phyloP scores from a whole-genome alignment of 1,140 invertebrate genomes.

The Amyelois transitella region DNA sequence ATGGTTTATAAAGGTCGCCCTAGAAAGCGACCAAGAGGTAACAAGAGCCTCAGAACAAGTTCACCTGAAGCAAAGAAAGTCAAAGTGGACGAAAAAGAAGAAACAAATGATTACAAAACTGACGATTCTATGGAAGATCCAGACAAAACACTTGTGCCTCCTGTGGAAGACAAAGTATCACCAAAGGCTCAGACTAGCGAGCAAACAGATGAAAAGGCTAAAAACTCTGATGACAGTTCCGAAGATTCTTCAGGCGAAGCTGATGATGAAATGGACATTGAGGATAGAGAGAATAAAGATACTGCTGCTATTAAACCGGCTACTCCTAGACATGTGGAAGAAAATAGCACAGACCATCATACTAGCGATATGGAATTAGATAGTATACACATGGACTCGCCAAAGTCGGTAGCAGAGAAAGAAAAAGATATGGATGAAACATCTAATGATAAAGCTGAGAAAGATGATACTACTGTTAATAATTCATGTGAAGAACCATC shows the following conservation, averaged over 20 bases:
- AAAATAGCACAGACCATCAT: constrained; percentile 59
- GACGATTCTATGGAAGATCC: constrained; percentile 40
- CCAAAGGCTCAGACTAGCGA: constrained; percentile 35
- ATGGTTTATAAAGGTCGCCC: constrained; percentile 41
- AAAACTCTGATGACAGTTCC: constrained; percentile 68
- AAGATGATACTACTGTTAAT: constrained; percentile 23
- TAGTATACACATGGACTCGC: constrained; percentile 67
- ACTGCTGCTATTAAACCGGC: constrained; percentile 48
- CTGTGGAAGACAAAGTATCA: constrained; percentile 18
- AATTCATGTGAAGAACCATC: constrained; percentile 25
- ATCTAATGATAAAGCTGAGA: constrained; percentile 31
- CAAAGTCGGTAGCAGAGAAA: constrained; percentile 62
- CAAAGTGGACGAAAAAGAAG: constrained; percentile 35
- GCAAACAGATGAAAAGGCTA: constrained; percentile 71
- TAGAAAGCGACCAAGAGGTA: constrained; percentile 39
- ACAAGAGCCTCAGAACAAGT: constrained; percentile 24
- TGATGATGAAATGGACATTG: constrained; percentile 78
- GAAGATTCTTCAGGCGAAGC: constrained; percentile 78
- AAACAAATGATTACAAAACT: constrained; percentile 35
- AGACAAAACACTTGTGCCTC: constrained; percentile 20
- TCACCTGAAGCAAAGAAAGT: constrained; percentile 48
- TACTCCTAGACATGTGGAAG: constrained; percentile 47
- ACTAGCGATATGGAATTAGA: constrained; percentile 70
- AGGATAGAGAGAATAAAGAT: constrained; percentile 67
- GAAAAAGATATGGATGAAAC: constrained; percentile 61